Evolutionary conservation across 2,113 vertebrate genomes (phyloP), one percentile per base, ranked within the genome.

Genomic region (Cyphomyrus discorhynchus): DNA sequence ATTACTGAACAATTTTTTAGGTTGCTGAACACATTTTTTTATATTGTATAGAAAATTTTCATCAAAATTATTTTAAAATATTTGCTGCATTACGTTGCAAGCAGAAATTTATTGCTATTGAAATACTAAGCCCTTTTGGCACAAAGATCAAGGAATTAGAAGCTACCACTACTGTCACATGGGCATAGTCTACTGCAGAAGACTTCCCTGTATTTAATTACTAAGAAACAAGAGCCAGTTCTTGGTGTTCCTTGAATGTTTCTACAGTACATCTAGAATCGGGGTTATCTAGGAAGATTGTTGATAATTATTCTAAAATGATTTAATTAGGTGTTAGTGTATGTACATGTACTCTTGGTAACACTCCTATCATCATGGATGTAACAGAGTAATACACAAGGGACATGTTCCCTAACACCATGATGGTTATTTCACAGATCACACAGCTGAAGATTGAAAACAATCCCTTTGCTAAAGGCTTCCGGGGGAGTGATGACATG

Each of bases 381-480:
- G 50, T n/a, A 17, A 70, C 31, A 35, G 3, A 47, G 19, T 50
- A 19, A 31, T 8, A 3, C 9, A 21, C 31, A 42, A 17, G 13
- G 84, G 45, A 47, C 35, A 24, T 89, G 27, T 83, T 53, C 17
- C 39, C 58, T 86, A 42, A 39, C 19, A 17, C 21, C n/a, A 11
- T 83, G 10, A 8, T 42, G 5, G 21, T 89, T 89, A 13, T 52
- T 89, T 86, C 56, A 45, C 91, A 93, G 89, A 96, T 96, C 93
- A 97, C 96, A 0, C 96, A 97, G 74, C 58, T 97, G 53, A 97
- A 97, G 93, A 97, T 97, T 0, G 96, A 97, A 94, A 97, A 97
- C 87, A 97, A 97, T 11, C 96, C 96, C 45, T 97, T 97, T 0
- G 96, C 96, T 0, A 97, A 97, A 93, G 96, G 96, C 6, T 97